Base-by-base conservation (phyloP, 2,888 invertebrate genomes). In the Leptopterna dolabrata region DNA sequence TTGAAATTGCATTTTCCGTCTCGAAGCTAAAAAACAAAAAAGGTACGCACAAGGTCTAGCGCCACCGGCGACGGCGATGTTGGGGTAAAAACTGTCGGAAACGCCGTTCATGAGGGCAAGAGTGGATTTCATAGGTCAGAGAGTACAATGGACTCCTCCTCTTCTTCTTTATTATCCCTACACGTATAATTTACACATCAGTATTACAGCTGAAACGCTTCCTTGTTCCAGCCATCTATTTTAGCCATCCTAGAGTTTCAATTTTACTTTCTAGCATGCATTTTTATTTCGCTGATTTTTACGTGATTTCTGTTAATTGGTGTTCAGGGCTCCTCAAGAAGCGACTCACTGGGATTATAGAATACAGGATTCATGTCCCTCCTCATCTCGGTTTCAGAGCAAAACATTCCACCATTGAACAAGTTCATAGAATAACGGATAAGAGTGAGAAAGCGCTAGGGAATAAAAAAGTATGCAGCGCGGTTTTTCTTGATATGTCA, bases 111-210 rank as follows among this genome's bases (percentile, higher is more conserved):
- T 19, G 73, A 36, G 1, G 30, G 36, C 36, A 41, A 73, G 73
- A 30, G 73, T 73, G 73, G 73, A 73, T 73, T 73, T 73, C 73
- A 73, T 73, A 73, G 73, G 73, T 73, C 73, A 73, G 9, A 41
- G 41, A 73, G 73, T 41, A n/a, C 73, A 73, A 73, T n/a, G 30
- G 73, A 73, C 73, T 30, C 73, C 73, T 30, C 36, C 73, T 41
- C 24, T 24, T 27, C 55, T 73, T 41, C 36, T 30, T 73, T 73
- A n/a, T n/a, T n/a, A n/a, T n/a, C n/a, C n/a, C n/a, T n/a, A 16
- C 19, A 41, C 41, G 36, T 73, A 73, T 73, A 73, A 73, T 41
- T 41, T 73, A 16, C 73, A 36, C 36, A 11, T 30, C 73, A 29
- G 41, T 30, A 7, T 16, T n/a, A 13, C 1, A 29, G 11, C 24